phyloP scores from a whole-genome alignment of 1,140 invertebrate species.

The Zaprionus inermis region DNA sequence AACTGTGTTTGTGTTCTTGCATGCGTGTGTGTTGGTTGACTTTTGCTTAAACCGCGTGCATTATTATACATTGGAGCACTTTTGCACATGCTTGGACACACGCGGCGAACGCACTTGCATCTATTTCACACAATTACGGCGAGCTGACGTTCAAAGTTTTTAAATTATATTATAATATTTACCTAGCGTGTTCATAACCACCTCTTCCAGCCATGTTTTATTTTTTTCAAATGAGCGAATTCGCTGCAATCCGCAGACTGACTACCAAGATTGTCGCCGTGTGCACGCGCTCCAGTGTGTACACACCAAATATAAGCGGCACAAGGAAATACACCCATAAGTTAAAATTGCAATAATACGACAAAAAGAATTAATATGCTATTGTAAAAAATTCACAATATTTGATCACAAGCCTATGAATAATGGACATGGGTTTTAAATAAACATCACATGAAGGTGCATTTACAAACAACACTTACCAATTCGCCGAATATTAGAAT shows the following conservation, averaged over 20 bases:
- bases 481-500: conserved; percentile 28
- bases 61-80: conserved; percentile 59
- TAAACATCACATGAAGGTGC: conserved; percentile 4
- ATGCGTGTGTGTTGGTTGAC: conserved; percentile 59
- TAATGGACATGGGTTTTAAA: background rate
- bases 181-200: conserved; percentile 84
- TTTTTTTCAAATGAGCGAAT: conserved; percentile 84
- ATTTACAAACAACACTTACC: conserved; percentile 36
- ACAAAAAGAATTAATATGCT: too few relatives aligned
- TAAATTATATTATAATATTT: conserved; percentile 83
- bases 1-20: conserved; percentile 48
- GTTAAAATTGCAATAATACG: background rate
- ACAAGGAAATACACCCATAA: conserved; percentile 32
- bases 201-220: conserved; percentile 84
- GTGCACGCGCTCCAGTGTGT: conserved; percentile 59
- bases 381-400: background rate
- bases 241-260: conserved; percentile 76
- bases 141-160: conserved; percentile 36
- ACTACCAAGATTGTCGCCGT: conserved; percentile 56
- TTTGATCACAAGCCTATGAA: background rate
- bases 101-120: conserved; percentile 33
- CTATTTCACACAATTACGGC: conserved; percentile 40
- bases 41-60: conserved; percentile 78
- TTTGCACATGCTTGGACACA: conserved; percentile 38
- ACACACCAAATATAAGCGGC: conserved; percentile 48